Evolutionary conservation across 2,797 vertebrate genomes (phyloP), one percentile per base, ranked within the genome.

Genomic region (Tenualosa ilisha): DNA sequence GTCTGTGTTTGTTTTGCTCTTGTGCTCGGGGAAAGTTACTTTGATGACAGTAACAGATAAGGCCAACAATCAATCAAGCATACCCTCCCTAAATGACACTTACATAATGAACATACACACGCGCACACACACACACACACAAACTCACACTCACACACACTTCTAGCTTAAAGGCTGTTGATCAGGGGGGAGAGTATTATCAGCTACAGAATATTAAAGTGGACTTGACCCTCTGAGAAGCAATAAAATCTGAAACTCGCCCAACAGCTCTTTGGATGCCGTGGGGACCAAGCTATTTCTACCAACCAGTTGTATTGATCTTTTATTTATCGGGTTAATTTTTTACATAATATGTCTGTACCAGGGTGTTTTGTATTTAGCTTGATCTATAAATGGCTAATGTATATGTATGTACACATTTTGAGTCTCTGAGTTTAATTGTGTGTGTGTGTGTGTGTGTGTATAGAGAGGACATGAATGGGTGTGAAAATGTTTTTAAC

Each of bases 271-370:
- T 40, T 63, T 82, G 5, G 85, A 84, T 84, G 83, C 84, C 89
- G 85, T 54, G 68, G 91, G 93, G 93, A 94, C 93, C 93, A 93
- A 93, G 89, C 89, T 85, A 84, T 94, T 94, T 94, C 88, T 93
- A 93, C 89, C 85, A 85, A 93, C 89, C 86, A 86, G 90, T 93
- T 88, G 82, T 90, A 88, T 91, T 90, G 88, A 87, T 89, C 40
- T 86, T 92, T 88, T 95, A 94, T 95, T 95, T 95, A 95, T 94
- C 91, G 91, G 88, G 72, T 86, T 89, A 86, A 86, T 61, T 88
- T 88, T 91, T 92, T 92, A 94, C 92, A 91, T 91, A 90, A 93
- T 92, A 92, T 90, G 90, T 91, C 89, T 94, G 91, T 94, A 90
- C 83, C 93, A 88, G 85, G 85, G 90, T 85, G 89, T 93, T 91